Evolutionary conservation across 1,140 invertebrate genomes (phyloP).

Genomic region (Heliconius himera): DNA sequence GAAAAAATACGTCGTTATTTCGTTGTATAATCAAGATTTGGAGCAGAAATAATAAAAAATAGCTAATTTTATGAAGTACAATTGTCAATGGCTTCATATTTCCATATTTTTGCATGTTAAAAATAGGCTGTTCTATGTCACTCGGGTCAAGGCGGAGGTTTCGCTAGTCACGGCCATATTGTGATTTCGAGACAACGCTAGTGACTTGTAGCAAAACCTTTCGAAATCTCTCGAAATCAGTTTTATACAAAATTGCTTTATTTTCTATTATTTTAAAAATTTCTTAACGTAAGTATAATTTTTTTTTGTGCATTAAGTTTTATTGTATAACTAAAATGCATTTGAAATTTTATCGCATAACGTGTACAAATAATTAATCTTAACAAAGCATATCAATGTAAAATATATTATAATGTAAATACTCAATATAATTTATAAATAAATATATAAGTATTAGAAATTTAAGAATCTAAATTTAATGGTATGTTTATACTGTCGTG

Average conservation of each 20-base stretch:
- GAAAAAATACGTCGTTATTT: too few relatives aligned
- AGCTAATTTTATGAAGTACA: background rate
- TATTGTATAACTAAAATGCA: background rate
- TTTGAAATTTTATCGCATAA: slow-evolving; percentile 8
- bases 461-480: background rate
- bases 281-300: background rate
- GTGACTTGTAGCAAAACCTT: too few relatives aligned
- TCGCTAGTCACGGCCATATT: background rate
- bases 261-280: too few relatives aligned
- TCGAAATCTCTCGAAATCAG: too few relatives aligned
- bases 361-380: slow-evolving; percentile 49
- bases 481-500: background rate
- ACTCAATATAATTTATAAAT: slow-evolving; percentile 2
- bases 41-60: too few relatives aligned
- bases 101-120: background rate
- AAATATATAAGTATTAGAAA: background rate
- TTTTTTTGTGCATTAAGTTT: background rate
- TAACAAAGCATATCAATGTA: slow-evolving; percentile 57
- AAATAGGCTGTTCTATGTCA: background rate
- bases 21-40: too few relatives aligned
- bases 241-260: too few relatives aligned
- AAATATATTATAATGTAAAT: slow-evolving; percentile 43
- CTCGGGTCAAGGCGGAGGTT: background rate
- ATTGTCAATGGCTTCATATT: background rate
- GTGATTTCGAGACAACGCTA: background rate